phyloP scores from a whole-genome alignment of 2,113 vertebrate species.

The Seriola aureovittata region DNA sequence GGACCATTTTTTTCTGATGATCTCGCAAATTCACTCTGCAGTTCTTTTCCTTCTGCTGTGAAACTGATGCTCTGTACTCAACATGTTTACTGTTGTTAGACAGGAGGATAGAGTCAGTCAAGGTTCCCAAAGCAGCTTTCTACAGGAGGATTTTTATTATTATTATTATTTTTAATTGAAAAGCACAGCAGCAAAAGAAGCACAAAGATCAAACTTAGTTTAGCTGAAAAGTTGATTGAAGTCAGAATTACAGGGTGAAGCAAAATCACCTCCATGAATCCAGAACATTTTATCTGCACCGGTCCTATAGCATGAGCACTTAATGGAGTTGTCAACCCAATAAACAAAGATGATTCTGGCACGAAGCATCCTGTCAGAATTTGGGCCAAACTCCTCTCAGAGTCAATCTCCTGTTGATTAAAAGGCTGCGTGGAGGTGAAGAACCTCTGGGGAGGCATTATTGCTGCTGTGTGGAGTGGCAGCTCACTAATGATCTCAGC shows the following conservation, averaged over 20 bases:
- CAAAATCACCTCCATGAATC: not conserved
- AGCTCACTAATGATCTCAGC: conserved; percentile 30
- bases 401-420: conserved; percentile 29
- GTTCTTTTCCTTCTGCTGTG: not conserved
- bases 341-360: conserved; percentile 5
- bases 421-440: conserved; percentile 19
- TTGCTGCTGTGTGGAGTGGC: conserved; percentile 28
- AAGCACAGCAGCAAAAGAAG: not conserved
- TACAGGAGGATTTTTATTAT: not conserved
- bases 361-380: not conserved
- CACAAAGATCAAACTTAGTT: not conserved
- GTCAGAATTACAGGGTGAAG: not conserved
- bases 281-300: not conserved
- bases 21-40: not conserved
- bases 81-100: not conserved
- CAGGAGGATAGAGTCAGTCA: not conserved
- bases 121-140: not conserved
- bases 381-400: not conserved
- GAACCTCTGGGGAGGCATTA: conserved; percentile 10
- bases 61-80: not conserved
- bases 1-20: not conserved
- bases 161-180: not conserved
- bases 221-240: not conserved
- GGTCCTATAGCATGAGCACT: not conserved
- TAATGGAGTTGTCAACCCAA: not conserved